Base-by-base conservation (phyloP, 2,888 invertebrate species). In the Tenthredo livida region DNA sequence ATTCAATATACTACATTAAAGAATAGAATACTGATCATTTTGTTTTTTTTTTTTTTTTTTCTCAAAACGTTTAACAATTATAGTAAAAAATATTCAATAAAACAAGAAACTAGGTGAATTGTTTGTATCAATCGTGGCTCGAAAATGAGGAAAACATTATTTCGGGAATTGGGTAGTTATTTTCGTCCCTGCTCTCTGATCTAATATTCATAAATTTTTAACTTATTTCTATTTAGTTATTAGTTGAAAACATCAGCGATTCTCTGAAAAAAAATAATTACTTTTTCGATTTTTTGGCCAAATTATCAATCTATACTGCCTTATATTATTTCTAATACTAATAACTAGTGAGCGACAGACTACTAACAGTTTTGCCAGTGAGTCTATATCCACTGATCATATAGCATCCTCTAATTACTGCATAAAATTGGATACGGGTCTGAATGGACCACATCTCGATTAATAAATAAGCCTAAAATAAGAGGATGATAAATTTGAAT, bases 381-480 rank as follows among this genome's bases (percentile, higher is more conserved):
- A 25, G 25, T 75, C 29, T 47, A 1, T 7, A 15, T 75, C 75
- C 43, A 75, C 17, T 75, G 7, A 50, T 15, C 25, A 10, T 25
- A 17, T 29, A 47, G n/a, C 37, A 37, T 70, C 17, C 70, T 75
- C 25, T 73, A 43, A 47, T 6, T 73, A 6, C 47, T 43, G 21
- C 43, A 47, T 40, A 73, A 73, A 72, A 73, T 73, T 47, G n/a
- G 47, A 47, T 47, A 75, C 17, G 29, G 15, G 12, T 12, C 50
- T 15, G 43, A 75, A 12, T 75, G 50, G 29, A 75, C 50, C 75
- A 75, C 25, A 47, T 29, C 21, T 75, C 75, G 6, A 50, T 75
- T 47, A 25, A 10, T 75, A 75, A 9, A 47, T 50, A 75, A 75
- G 47, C 25, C 47, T 25, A 43, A 75, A 54, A 54, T 6, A 54